These are phyloP conservation scores for Streptopelia turtur DNA, from an alignment of 2,797 vertebrate genomes.

Conservation along the genomic window DNA sequence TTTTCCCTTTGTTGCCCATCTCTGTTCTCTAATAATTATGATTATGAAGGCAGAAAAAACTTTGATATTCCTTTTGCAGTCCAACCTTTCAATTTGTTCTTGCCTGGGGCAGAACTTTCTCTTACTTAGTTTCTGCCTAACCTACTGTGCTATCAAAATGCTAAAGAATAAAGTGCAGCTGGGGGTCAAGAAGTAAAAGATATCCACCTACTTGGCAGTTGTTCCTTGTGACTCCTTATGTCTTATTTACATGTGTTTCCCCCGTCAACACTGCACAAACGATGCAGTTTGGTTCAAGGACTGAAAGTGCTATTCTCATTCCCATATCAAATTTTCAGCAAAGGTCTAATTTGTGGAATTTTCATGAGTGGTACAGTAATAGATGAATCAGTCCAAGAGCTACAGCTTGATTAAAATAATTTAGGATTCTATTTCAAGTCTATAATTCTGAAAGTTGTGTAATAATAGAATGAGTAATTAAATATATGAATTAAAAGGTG, in stretches of 20 bases:
- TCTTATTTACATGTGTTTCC: not conserved
- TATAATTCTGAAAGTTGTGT: not conserved
- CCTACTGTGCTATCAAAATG: not conserved
- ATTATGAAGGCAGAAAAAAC: not conserved
- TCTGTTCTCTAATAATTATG: not conserved
- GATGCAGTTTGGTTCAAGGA: not conserved
- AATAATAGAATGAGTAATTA: constrained; percentile 30
- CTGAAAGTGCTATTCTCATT: not conserved
- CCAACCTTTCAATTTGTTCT: not conserved
- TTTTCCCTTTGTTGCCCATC: not conserved
- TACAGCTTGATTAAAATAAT: not conserved
- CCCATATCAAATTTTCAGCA: not conserved
- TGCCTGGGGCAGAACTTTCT: not conserved
- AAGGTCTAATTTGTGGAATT: not conserved
- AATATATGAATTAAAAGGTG: constrained; percentile 25
- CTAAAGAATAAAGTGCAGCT: not conserved
- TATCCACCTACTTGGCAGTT: not conserved
- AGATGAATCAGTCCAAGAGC: not conserved
- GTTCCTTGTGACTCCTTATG: not conserved
- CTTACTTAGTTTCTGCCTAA: not conserved
- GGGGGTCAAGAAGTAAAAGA: not conserved
- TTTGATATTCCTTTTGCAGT: not conserved
- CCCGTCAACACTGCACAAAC: not conserved
- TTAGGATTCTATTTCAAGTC: not conserved
- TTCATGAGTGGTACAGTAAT: not conserved